Evolutionary conservation across 1,140 invertebrate genomes (phyloP).

Genomic region (Ctenoplectra terminalis): DNA sequence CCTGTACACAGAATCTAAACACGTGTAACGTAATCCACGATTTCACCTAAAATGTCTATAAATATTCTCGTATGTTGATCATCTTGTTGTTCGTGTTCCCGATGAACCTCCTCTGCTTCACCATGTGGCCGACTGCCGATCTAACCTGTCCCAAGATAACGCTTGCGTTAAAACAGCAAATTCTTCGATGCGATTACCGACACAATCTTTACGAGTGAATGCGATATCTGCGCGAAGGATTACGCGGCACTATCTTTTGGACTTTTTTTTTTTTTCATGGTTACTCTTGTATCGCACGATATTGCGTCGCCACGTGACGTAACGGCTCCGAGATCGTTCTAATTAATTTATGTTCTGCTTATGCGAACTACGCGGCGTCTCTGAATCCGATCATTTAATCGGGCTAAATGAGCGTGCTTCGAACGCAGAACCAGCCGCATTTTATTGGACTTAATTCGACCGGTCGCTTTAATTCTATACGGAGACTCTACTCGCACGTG

Average conservation of each 20-base stretch:
- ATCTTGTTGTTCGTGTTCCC: slow-evolving; percentile 79
- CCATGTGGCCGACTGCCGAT: slow-evolving; percentile 75
- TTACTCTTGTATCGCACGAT: background rate
- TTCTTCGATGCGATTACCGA: background rate
- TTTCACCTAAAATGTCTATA: slow-evolving; percentile 54
- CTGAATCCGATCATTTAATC: slow-evolving; percentile 36
- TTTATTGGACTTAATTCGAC: slow-evolving; percentile 71
- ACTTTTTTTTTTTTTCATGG: background rate
- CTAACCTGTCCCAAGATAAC: slow-evolving; percentile 67
- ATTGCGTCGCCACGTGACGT: background rate
- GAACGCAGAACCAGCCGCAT: slow-evolving; percentile 27
- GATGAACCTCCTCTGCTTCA: slow-evolving; percentile 79
- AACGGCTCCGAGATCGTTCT: slow-evolving; percentile 5
- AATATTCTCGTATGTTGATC: slow-evolving; percentile 79
- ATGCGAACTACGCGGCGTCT: background rate
- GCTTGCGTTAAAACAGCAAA: background rate
- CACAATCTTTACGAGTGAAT: background rate
- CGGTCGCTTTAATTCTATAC: slow-evolving; percentile 59
- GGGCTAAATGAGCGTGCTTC: slow-evolving; percentile 26
- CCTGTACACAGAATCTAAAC: background rate
- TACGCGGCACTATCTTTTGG: background rate
- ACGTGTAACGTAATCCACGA: background rate
- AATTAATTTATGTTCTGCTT: slow-evolving; percentile 42
- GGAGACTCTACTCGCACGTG: background rate
- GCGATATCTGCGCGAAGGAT: background rate